A percentile compares a stretch with the other conserved stretches of the same genome.
Evolutionary conservation across 2,113 vertebrate genomes (phyloP).

Genomic region (Indicator indicator): DNA sequence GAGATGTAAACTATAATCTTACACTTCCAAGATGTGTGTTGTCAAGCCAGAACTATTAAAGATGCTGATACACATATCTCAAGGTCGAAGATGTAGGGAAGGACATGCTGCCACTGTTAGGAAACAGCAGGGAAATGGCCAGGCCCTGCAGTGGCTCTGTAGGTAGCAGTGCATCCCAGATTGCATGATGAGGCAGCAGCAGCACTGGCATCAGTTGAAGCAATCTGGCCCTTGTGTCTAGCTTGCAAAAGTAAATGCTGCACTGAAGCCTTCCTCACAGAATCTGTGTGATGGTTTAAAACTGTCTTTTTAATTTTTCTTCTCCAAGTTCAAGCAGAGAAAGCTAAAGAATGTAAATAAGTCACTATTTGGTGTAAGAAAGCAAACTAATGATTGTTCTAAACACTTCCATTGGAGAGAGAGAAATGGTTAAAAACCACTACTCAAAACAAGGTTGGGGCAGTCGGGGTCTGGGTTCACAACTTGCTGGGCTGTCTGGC

Average conservation of each 20-base stretch:
- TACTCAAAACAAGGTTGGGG: no score
- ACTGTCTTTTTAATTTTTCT: no score
- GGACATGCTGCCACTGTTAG: neutral
- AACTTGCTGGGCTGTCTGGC: no score
- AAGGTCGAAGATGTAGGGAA: neutral
- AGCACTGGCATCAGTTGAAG: neutral
- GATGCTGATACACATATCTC: neutral
- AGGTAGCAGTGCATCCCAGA: neutral
- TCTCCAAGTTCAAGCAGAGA: no score
- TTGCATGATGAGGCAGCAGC: neutral
- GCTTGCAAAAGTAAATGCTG: neutral
- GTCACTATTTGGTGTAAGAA: no score
- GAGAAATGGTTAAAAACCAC: no score
- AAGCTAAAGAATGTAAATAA: no score
- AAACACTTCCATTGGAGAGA: no score
- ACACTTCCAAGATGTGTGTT: neutral
- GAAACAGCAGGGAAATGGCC: neutral
- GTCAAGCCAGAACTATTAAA: neutral
- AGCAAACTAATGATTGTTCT: no score
- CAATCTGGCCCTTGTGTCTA: neutral
- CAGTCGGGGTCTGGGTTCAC: no score
- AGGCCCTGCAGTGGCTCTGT: neutral
- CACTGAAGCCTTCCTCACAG: no score
- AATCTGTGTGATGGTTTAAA: no score
- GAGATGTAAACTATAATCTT: neutral